Base-by-base conservation (phyloP, 2,888 invertebrate genomes). In the Andricus curvator region DNA sequence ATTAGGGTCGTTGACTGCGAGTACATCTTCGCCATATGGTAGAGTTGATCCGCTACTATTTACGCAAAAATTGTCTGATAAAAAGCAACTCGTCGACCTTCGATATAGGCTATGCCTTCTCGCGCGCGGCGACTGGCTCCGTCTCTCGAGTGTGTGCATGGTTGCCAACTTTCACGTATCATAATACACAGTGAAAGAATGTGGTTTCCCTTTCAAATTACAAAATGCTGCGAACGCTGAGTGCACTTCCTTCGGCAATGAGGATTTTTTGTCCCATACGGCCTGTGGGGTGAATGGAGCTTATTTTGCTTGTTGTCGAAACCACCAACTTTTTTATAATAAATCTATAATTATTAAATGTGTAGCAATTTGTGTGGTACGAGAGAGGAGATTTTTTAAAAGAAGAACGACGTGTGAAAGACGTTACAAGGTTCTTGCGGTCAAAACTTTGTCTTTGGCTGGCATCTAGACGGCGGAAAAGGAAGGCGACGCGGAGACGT, bases 131-230 rank as follows among this genome's bases (percentile, higher is more conserved):
- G 83, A 80, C 78, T 80, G 77, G 70, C 70, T 76, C 66, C 68
- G 78, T 80, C 25, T 56, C 44, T 60, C 78, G 64, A 76, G 20
- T 79, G 84, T 84, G 85, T 84, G 84, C 84, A 83, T 83, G 84
- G 86, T 88, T 88, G 89, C 89, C 89, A 91, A 91, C 91, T 91
- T 91, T 91, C 91, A 91, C 92, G 91, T 91, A 91, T 91, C 90
- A 91, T 91, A 91, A 91, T 91, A 90, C 89, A 89, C 89, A 89
- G 90, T 90, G 88, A 89, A 91, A 91, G 91, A 91, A 91, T 91
- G 91, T 90, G 91, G 92, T 91, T 91, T 91, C 91, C 91, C 91
- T 91, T 91, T 92, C 91, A 91, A 91, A 91, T 91, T 91, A 91
- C 91, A 91, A 91, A 91, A 92, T 92, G 90, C 88, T 85, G 87